These are phyloP conservation scores for Eudasyphora cyanicolor DNA, from an alignment of 2,888 invertebrate species.

Conservation along the genomic window DNA sequence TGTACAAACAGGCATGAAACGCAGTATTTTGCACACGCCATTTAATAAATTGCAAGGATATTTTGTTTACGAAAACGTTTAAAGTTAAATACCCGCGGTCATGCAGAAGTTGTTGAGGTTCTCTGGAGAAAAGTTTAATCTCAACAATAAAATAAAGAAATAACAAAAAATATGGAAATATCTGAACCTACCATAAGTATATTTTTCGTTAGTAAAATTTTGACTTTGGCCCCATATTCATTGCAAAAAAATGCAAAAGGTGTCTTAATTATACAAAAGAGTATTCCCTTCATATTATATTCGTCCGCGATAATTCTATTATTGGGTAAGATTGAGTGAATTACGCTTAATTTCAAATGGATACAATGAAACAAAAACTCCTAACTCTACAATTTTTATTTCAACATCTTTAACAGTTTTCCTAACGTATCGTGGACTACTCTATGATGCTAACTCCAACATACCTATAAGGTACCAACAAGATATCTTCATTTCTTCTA, in stretches of 20 bases:
- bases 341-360: neutral
- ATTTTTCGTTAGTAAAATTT: conserved; percentile 76
- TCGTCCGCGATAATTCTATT: conserved; percentile 72
- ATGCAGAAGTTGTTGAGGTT: conserved; percentile 46
- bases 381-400: too few relatives aligned
- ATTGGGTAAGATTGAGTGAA: conserved; percentile 72
- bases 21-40: neutral
- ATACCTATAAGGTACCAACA: conserved; percentile 62
- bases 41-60: conserved; percentile 7
- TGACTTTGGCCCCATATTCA: conserved; percentile 77
- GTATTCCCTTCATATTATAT: conserved; percentile 75
- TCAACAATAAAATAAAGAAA: neutral
- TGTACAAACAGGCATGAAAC: neutral
- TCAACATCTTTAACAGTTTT: too few relatives aligned
- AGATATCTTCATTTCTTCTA: too few relatives aligned
- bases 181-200: conserved; percentile 75
- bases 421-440: conserved; percentile 77
- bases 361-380: neutral
- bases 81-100: neutral
- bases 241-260: conserved; percentile 73
- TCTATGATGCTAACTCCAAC: conserved; percentile 78
- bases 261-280: conserved; percentile 72
- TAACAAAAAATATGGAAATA: conserved; percentile 75
- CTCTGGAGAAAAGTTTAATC: conserved; percentile 47
- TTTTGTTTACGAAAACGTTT: conserved; percentile 3